phyloP scores from a whole-genome alignment of 2,797 vertebrate genomes.

The Valencia hispanica region DNA sequence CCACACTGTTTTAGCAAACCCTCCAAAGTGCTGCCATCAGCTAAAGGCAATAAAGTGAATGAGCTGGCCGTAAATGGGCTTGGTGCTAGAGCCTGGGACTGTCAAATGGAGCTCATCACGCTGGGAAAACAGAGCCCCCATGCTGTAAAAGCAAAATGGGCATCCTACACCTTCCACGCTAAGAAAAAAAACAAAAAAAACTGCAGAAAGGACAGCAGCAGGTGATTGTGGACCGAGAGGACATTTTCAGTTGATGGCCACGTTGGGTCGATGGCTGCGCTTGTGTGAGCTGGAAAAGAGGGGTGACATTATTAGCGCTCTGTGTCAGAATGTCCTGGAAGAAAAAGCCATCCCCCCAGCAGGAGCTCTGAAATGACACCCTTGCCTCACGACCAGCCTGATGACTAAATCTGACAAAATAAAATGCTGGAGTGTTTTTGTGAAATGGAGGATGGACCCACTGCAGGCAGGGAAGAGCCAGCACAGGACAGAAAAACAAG shows the following conservation, averaged over 20 bases:
- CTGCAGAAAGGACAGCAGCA: slow-evolving; percentile 20
- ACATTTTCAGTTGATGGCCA: slow-evolving; percentile 54
- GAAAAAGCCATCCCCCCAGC: slow-evolving; percentile 62
- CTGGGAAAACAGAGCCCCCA: slow-evolving; percentile 42
- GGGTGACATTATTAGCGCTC: slow-evolving; percentile 55
- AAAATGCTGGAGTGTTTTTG: slow-evolving; percentile 42
- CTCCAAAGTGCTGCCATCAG: slow-evolving; percentile 76
- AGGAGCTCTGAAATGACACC: slow-evolving; percentile 63
- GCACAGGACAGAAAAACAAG: slow-evolving; percentile 34
- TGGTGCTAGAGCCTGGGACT: slow-evolving; percentile 61
- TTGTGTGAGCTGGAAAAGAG: slow-evolving; percentile 33
- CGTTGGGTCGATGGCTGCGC: slow-evolving; percentile 48
- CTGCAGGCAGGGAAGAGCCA: slow-evolving; percentile 34
- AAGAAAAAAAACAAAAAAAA: slow-evolving; percentile 21
- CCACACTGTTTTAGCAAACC: slow-evolving; percentile 51
- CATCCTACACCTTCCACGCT: slow-evolving; percentile 25
- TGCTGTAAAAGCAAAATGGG: slow-evolving; percentile 41
- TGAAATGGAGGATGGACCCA: slow-evolving; percentile 48
- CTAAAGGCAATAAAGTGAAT: slow-evolving; percentile 67
- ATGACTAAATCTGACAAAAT: slow-evolving; percentile 59
- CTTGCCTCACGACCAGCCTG: slow-evolving; percentile 42
- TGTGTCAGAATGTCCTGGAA: slow-evolving; percentile 56
- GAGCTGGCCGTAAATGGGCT: slow-evolving; percentile 61
- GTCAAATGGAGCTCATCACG: slow-evolving; percentile 67
- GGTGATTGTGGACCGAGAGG: slow-evolving; percentile 32